Base-by-base conservation (phyloP, 2,113 vertebrate genomes). In the Dendrocopos noguchii region DNA sequence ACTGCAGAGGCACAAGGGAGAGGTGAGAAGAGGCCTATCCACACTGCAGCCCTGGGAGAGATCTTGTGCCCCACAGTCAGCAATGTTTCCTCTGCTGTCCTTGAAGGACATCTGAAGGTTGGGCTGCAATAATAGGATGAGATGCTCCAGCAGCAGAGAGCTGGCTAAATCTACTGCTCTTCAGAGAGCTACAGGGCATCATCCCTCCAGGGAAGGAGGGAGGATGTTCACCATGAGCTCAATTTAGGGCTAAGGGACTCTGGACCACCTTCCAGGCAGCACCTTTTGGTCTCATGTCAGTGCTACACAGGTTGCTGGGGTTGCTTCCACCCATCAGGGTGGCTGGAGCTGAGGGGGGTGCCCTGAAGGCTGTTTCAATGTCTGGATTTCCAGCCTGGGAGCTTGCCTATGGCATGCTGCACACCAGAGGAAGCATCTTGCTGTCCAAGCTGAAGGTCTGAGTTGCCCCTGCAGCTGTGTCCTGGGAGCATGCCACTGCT, bases 41-140 rank as follows among this genome's bases (percentile, higher is more conserved):
- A 64, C 53, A 28, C 28, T 50, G 68, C 55, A 90, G 71, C 20
- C 46, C 25, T 2, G 2, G 31, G 50, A 75, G 28, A 80, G 11
- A 65, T 29, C 15, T 56, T 2, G 0, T 2, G 15, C 21, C n/a
- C 64, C 39, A 57, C 0, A 1, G n/a, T 33, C 14, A 19, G 36
- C 0, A 2, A 42, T 3, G 8, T n/a, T 65, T 64, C 57, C 24
- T 87, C 60, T 66, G 60, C 29, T 90, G 56, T 47, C 56, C 79
- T 56, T 87, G 61, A 76, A 83, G 80, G 73, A 73, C 42, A 80
- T 39, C 27, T n/a, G 71, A 94, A 89, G 81, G 79, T 83, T 6
- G 1, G 47, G 18, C 57, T 67, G 21, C 2, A 3, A 60, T 19
- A 77, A 56, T 55, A 14, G 29, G 25, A 61, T 25, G 31, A 87